A percentile compares a stretch with the other conserved stretches of the same genome.
Conservation (phyloP, 2,113 vertebrate species). For the Henicopernis longicauda region DNA sequence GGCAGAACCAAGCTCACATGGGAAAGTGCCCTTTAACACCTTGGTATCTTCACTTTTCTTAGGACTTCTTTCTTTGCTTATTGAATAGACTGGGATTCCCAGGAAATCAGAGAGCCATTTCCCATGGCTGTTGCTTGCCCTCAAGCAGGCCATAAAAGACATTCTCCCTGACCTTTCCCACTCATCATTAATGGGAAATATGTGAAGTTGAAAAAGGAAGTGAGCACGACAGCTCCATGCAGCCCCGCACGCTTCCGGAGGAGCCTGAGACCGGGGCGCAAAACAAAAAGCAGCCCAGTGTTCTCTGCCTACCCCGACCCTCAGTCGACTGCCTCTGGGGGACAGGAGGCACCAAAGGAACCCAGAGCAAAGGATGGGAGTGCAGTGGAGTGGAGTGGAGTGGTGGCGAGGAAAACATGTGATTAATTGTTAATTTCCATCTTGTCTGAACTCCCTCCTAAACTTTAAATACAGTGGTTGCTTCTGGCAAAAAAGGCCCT, state of each 20-base stretch:
- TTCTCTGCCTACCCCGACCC: neutral
- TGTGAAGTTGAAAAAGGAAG: neutral
- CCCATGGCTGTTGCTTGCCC: neutral
- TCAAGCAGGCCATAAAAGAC: neutral
- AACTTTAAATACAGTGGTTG: neutral
- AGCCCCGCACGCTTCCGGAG: neutral
- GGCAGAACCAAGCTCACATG: neutral
- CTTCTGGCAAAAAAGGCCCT: neutral
- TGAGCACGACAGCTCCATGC: fast-evolving
- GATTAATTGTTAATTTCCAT: neutral
- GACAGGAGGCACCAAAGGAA: neutral
- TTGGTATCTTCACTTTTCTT: neutral
- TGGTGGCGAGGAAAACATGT: neutral
- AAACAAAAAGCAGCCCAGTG: neutral
- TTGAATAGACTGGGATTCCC: neutral
- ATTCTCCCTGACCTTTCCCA: neutral
- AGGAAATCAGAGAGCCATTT: neutral
- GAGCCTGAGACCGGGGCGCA: neutral
- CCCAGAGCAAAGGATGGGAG: neutral
- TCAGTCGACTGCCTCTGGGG: neutral
- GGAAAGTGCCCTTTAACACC: neutral
- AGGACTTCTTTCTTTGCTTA: neutral
- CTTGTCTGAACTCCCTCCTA: neutral
- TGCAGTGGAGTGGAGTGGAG: too few relatives aligned
- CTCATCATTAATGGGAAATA: neutral